Base-by-base conservation (phyloP, 2,113 vertebrate genomes). In the Ammospiza caudacuta region DNA sequence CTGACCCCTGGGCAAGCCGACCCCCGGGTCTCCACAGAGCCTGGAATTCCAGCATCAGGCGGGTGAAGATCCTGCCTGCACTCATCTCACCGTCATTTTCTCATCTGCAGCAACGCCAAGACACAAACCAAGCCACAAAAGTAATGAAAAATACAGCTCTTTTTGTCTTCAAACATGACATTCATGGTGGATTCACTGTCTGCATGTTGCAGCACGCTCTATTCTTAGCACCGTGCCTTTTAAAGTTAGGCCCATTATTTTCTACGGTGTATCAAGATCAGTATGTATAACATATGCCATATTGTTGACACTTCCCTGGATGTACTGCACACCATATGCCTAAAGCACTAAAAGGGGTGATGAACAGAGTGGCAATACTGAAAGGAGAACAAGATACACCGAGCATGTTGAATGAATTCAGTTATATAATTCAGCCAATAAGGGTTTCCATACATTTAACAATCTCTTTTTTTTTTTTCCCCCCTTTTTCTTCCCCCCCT, bases 291-390 rank as follows among this genome's bases (percentile, higher is more conserved):
- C 96, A 96, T 96, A 97, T 95, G 95, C 95, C 94, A 96, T 90
- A 96, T 96, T 97, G 95, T 97, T 96, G 96, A 96, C 95, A 96
- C 95, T 96, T 96, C 94, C 94, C 95, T 97, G 95, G 95, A 95
- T 94, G 95, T 95, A 97, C 94, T 96, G 92, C 94, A 95, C 94
- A 77, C 95, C 97, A 97, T 97, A 96, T 96, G 93, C 94, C 95
- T 96, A 92, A 82, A 96, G 86, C 89, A 97, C 95, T 94, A 96
- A 97, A 95, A 96, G 95, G 94, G 96, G 94, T 96, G 94, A 97
- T 83, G 96, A 97, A 94, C 95, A 96, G 90, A 97, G 95, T 95
- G 94, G 96, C 94, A 97, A 96, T 96, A 97, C 95, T 92, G 87
- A 95, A 95, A 96, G 90, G 94, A 96, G 94, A 95, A 96, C 87